phyloP scores from a whole-genome alignment of 2,113 vertebrate species.

The Herpailurus yagouaroundi region DNA sequence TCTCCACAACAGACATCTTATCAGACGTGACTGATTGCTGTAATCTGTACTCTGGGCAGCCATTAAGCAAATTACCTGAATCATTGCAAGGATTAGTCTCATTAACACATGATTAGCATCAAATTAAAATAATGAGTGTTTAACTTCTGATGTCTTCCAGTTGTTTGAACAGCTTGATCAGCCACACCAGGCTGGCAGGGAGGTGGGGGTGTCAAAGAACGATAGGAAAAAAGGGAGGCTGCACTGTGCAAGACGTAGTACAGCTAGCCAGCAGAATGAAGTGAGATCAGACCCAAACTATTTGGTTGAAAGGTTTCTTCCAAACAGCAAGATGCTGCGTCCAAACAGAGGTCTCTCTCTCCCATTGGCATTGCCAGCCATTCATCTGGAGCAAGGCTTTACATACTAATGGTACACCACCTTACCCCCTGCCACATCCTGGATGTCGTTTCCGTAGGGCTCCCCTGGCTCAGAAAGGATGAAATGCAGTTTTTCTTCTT shows the following conservation, averaged over 20 bases:
- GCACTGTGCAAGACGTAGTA: conserved; percentile 5
- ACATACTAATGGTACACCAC: neutral
- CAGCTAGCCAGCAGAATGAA: conserved; percentile 42
- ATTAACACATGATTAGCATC: conserved; percentile 99
- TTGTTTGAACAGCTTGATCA: conserved; percentile 99
- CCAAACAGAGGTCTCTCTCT: neutral
- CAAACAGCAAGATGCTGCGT: neutral
- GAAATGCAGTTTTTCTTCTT: neutral
- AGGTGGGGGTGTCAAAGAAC: conserved; percentile 86
- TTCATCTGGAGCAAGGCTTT: neutral
- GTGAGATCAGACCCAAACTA: neutral
- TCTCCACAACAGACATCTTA: conserved; percentile 95
- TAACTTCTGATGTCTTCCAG: conserved; percentile 99
- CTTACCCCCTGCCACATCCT: neutral
- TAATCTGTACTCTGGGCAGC: conserved; percentile 99
- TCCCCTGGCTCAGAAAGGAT: neutral
- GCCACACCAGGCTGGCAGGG: conserved; percentile 91
- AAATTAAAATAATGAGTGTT: conserved; percentile 99
- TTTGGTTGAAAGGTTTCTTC: neutral
- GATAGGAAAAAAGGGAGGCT: conserved; percentile 75
- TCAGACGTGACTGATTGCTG: conserved; percentile 99
- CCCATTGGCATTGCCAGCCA: neutral
- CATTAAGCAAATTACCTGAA: conserved; percentile 99
- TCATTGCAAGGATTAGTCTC: conserved; percentile 99
- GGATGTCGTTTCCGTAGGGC: accelerated